Evolutionary conservation across 2,113 vertebrate species (phyloP).

Genomic region (Serilophus lunatus): DNA sequence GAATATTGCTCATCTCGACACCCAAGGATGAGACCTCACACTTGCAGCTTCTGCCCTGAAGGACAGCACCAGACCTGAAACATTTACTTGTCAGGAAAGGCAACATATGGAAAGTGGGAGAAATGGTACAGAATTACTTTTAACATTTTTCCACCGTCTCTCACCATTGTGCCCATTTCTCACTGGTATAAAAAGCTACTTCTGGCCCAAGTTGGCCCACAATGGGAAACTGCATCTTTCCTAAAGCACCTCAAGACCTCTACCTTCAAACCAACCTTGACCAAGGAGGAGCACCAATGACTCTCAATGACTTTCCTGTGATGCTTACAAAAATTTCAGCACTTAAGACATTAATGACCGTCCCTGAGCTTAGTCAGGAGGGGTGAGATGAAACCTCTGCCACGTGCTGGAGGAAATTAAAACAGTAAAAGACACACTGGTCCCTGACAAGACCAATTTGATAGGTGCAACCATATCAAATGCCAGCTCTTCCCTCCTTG

Average conservation of each 20-base stretch:
- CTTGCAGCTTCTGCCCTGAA: neutral
- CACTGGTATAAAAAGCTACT: neutral
- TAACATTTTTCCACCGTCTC: neutral
- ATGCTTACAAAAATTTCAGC: neutral
- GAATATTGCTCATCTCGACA: fast-evolving
- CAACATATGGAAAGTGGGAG: neutral
- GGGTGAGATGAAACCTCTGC: fast-evolving
- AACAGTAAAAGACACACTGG: neutral
- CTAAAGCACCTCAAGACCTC: neutral
- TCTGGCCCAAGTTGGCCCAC: neutral
- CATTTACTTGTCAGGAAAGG: fast-evolving
- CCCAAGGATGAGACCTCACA: neutral
- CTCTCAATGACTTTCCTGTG: neutral
- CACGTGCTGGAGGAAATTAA: neutral
- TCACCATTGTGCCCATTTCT: neutral
- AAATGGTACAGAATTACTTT: neutral
- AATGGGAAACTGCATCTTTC: neutral
- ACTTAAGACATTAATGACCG: neutral
- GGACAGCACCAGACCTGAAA: neutral
- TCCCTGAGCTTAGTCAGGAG: neutral
- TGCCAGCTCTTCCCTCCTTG: neutral
- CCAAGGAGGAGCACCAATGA: fast-evolving
- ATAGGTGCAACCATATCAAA: neutral
- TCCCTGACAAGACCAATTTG: fast-evolving
- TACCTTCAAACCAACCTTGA: neutral